Evolutionary conservation across 2,797 vertebrate species (phyloP), one percentile per base, ranked within the genome.

Genomic region (Halcyon smyrnensis): DNA sequence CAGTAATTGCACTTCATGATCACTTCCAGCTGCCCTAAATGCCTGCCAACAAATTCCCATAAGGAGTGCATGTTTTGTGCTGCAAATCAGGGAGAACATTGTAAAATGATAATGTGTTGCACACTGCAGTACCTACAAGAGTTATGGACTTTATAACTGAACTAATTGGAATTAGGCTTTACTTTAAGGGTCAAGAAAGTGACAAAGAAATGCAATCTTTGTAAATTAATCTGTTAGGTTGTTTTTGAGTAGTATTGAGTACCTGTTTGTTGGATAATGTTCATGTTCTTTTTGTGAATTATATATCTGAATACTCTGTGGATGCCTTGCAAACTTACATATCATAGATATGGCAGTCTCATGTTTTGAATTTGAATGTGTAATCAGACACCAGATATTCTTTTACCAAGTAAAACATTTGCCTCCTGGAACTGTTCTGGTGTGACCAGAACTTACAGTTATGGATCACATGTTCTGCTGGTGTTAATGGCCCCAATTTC

Each of bases 1-100:
- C 99, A 98, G 98, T 99, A 99, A 99, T 99, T 99, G 99, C 98
- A 98, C 98, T 98, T 98, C 97, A 92, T 99, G 99, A 99, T 99
- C 98, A 98, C 98, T 99, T 99, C 99, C 99, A 99, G 99, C 99
- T 99, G 99, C 98, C 96, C 98, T 97, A 97, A 97, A 95, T 73
- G 74, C 96, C 87, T 98, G 99, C 99, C 99, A 98, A 96, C 83
- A 95, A 98, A 97, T 97, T 96, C 98, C 98, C 98, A 97, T 97
- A 98, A 98, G 97, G 98, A 98, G 97, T 92, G 97, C 97, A 96
- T 97, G 97, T 98, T 98, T 98, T 98, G 98, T 97, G 97, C 98
- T 98, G 98, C 98, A 98, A 98, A 98, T 98, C 98, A 98, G 98
- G 98, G 97, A 97, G 97, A 98, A 98, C 92, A 93, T 95, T 98